Evolutionary conservation across 23 tunicate genomes (phyloP).

Genomic region (Phallusia fumigata): DNA sequence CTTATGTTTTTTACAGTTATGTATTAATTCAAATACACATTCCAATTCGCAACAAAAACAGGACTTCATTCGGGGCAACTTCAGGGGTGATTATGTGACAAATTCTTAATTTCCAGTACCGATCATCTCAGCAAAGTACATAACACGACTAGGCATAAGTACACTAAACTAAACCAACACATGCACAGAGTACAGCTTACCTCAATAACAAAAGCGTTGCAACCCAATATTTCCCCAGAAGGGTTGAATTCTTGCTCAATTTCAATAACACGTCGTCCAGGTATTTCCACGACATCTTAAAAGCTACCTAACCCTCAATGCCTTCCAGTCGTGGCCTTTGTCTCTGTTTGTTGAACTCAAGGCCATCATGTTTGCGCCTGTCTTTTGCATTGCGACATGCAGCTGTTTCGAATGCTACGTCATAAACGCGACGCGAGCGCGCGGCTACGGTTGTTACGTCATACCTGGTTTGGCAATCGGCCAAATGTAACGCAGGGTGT

Average conservation of each 20-base stretch:
- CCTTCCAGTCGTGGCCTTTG: neutral
- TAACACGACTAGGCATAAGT: neutral
- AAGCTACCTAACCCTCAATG: neutral
- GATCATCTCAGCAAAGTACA: too few species aligned
- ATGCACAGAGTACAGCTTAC: conserved; percentile 26
- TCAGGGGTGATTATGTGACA: too few species aligned
- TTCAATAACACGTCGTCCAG: conserved; percentile 65
- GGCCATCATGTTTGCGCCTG: neutral
- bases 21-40: too few species aligned
- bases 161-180: neutral
- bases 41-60: too few species aligned
- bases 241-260: conserved; percentile 70
- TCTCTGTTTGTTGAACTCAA: neutral
- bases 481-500: too few species aligned
- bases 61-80: too few species aligned
- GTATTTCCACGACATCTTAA: conserved; percentile 84
- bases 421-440: neutral
- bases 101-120: too few species aligned
- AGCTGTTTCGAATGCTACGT: conserved; percentile 3
- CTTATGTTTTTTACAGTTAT: too few species aligned
- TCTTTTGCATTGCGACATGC: neutral
- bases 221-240: conserved; percentile 87
- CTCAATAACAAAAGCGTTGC: conserved; percentile 64
- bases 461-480: neutral
- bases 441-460: neutral